A percentile compares a stretch with the other conserved stretches of the same genome.
Conservation (phyloP, 2,888 invertebrate genomes). For the Agrotis puta region DNA sequence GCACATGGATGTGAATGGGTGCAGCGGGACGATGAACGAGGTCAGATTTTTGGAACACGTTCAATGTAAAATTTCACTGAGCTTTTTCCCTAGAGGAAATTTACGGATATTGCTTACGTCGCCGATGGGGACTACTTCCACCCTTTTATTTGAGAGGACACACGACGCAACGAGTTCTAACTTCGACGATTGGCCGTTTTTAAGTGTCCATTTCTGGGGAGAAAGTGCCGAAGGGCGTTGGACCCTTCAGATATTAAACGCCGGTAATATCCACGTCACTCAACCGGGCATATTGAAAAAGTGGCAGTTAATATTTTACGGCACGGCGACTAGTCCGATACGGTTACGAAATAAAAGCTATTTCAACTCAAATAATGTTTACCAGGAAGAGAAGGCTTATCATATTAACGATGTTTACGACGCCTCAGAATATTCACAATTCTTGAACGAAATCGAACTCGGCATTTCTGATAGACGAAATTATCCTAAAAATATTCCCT, state of each 20-base stretch:
- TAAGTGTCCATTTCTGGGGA: constrained; percentile 99
- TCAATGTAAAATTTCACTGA: constrained; percentile 97
- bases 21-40: constrained; percentile 96
- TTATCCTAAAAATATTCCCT: constrained; percentile 92
- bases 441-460: constrained; percentile 87
- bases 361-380: constrained; percentile 87
- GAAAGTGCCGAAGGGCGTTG: constrained; percentile 97
- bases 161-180: constrained; percentile 97
- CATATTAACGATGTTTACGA: constrained; percentile 92
- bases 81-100: constrained; percentile 98
- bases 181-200: constrained; percentile 99
- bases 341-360: constrained; percentile 92
- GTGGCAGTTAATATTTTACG: constrained; percentile 99
- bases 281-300: constrained; percentile 97
- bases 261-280: constrained; percentile 95
- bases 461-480: constrained; percentile 92
- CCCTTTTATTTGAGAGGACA: constrained; percentile 97
- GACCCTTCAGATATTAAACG: constrained; percentile 95
- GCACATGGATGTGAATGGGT: constrained; percentile 97
- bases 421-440: constrained; percentile 91
- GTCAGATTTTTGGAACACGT: constrained; percentile 98
- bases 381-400: constrained; percentile 89
- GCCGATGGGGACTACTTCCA: constrained; percentile 98
- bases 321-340: constrained; percentile 96
- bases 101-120: constrained; percentile 96